Percentiles rank a stretch among this genome's conserved stretches.
Evolutionary conservation across 2,113 vertebrate species (phyloP).

Genomic region (Corydoras sp.): DNA sequence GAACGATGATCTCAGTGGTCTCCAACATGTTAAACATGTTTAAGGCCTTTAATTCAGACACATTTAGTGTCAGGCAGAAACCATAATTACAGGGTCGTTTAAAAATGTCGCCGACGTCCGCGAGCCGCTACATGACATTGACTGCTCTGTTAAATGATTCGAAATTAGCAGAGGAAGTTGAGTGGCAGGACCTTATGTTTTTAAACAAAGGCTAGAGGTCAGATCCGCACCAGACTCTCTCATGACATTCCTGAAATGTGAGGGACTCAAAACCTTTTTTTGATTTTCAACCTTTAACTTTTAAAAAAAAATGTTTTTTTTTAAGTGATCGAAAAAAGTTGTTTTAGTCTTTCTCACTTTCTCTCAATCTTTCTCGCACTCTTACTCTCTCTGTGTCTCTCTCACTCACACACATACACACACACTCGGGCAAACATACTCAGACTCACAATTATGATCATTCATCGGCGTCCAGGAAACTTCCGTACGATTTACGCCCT

Average conservation of each 20-base stretch:
- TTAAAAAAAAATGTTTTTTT: no score
- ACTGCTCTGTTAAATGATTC: constrained; percentile 12
- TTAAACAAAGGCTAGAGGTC: constrained; percentile 9
- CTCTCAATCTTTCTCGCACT: no score
- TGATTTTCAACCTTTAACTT: no score
- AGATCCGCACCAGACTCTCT: constrained; percentile 15
- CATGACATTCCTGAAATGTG: neutral
- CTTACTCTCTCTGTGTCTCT: no score
- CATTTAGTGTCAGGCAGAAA: constrained; percentile 23
- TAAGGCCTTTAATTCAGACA: constrained; percentile 12
- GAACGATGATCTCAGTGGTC: constrained; percentile 2
- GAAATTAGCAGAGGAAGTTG: constrained; percentile 29
- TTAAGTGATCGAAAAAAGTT: no score
- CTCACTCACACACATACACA: no score
- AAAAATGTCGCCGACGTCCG: constrained; percentile 1
- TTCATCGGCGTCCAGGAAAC: constrained; percentile 58
- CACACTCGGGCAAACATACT: constrained; percentile 34
- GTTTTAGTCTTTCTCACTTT: no score
- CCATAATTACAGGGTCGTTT: constrained; percentile 2
- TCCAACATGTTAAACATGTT: constrained; percentile 5
- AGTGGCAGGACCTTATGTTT: constrained; percentile 26
- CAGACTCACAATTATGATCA: constrained; percentile 56
- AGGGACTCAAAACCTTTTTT: no score
- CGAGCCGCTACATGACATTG: neutral
- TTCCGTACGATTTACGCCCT: constrained; percentile 52